Percentiles rank a stretch among this genome's conserved stretches.
These are phyloP conservation scores for Rhodophaea formosa DNA, from an alignment of 2,888 invertebrate genomes.

Conservation along the genomic window DNA sequence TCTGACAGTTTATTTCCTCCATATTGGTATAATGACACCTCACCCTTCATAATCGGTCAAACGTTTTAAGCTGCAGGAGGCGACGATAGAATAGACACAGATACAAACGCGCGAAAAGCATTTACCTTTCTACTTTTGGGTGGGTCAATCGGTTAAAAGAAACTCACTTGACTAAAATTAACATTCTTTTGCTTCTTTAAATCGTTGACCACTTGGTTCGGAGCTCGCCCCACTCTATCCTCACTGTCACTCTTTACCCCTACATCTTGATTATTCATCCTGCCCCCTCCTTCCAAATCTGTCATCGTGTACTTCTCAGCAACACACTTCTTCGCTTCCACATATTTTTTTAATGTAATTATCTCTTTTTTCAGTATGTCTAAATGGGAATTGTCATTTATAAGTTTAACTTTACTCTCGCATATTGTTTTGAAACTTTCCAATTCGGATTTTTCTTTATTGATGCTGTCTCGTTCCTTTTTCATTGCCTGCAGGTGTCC, in stretches of 20 bases:
- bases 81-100: too few relatives aligned
- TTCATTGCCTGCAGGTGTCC: slow-evolving; percentile 54
- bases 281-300: slow-evolving; percentile 33
- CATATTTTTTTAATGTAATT: slow-evolving; percentile 44
- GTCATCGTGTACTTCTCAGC: slow-evolving; percentile 52
- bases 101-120: too few relatives aligned
- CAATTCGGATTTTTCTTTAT: slow-evolving; percentile 48
- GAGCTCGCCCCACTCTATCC: slow-evolving; percentile 37
- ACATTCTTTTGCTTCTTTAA: slow-evolving; percentile 68
- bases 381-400: slow-evolving; percentile 43
- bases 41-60: too few relatives aligned
- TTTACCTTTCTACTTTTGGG: too few relatives aligned
- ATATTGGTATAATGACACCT: too few relatives aligned
- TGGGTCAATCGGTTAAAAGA: too few relatives aligned
- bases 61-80: too few relatives aligned
- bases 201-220: slow-evolving; percentile 59
- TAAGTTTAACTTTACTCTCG: slow-evolving; percentile 23
- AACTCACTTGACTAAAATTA: slow-evolving; percentile 58
- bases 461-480: slow-evolving; percentile 54
- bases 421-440: slow-evolving; percentile 35
- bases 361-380: slow-evolving; percentile 55
- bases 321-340: slow-evolving; percentile 46
- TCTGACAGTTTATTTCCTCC: too few relatives aligned
- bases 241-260: slow-evolving; percentile 31
- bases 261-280: slow-evolving; percentile 8